Conservation (phyloP, 2,888 invertebrate genomes). For the Aleiodes testaceus region DNA sequence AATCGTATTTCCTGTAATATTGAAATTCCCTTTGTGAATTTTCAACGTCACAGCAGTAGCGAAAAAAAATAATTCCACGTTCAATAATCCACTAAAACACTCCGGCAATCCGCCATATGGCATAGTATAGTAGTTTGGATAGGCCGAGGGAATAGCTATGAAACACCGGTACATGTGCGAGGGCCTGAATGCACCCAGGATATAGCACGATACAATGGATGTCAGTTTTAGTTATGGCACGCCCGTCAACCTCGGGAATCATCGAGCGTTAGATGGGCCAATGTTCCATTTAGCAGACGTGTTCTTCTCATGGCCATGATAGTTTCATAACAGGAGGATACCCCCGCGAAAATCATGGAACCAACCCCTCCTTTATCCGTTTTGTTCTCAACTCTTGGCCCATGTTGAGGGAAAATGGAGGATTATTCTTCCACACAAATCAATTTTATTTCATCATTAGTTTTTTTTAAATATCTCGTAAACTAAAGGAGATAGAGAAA, state of each 20-base stretch:
- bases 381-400: slow-evolving; percentile 7
- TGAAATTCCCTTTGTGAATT: slow-evolving; percentile 40
- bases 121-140: slow-evolving; percentile 46
- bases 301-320: slow-evolving; percentile 27
- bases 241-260: slow-evolving; percentile 63
- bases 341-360: slow-evolving; percentile 37
- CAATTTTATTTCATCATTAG: neutral
- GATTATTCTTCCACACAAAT: neutral
- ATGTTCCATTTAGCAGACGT: slow-evolving; percentile 54
- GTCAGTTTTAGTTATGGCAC: slow-evolving; percentile 69
- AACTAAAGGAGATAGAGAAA: no score
- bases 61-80: slow-evolving; percentile 30
- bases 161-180: slow-evolving; percentile 31
- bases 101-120: slow-evolving; percentile 57
- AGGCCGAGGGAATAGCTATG: slow-evolving; percentile 42
- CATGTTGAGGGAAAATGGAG: neutral
- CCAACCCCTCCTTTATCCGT: neutral
- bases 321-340: slow-evolving; percentile 21
- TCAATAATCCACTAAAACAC: slow-evolving; percentile 58
- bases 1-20: slow-evolving; percentile 25
- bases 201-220: slow-evolving; percentile 64
- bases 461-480: no score
- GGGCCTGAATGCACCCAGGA: slow-evolving; percentile 51
- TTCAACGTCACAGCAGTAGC: neutral
- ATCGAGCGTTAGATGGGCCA: slow-evolving; percentile 59